Percentiles rank a stretch among this genome's conserved stretches.
Evolutionary conservation across 2,113 vertebrate genomes (phyloP).

Genomic region (Eonycteris spelaea): DNA sequence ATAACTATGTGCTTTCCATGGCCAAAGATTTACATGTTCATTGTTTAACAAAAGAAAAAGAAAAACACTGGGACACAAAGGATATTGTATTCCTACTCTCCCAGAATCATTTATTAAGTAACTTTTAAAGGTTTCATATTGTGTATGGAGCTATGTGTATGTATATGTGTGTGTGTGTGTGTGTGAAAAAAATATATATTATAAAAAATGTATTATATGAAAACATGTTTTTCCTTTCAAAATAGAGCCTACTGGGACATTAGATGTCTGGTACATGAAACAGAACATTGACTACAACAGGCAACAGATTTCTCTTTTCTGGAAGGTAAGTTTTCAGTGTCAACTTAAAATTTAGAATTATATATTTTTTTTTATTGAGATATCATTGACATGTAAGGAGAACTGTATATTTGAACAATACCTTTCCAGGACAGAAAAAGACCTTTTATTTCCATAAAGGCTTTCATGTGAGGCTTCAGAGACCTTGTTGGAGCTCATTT

Average conservation of each 20-base stretch:
- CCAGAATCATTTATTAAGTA: not conserved
- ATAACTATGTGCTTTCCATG: not conserved
- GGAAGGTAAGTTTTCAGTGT: constrained; percentile 81
- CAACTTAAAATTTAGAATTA: not conserved
- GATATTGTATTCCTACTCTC: not conserved
- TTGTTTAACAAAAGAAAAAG: constrained; percentile 8
- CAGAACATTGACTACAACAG: not conserved
- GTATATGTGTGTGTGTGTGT: too few relatives aligned
- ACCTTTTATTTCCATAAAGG: not conserved
- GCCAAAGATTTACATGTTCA: not conserved
- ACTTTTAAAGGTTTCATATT: not conserved
- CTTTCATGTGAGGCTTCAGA: not conserved
- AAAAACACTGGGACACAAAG: not conserved
- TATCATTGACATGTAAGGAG: not conserved
- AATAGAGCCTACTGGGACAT: constrained; percentile 73
- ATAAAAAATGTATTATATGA: not conserved
- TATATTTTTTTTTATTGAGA: not conserved
- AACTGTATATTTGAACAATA: not conserved
- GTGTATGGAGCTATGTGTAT: not conserved
- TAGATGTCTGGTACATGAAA: constrained; percentile 81
- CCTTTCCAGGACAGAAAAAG: not conserved
- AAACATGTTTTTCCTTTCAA: not conserved
- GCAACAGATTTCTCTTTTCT: constrained; percentile 80
- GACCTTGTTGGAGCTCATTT: not conserved
- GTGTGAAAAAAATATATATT: not conserved